Evolutionary conservation across 2,888 invertebrate species (phyloP), one percentile per base, ranked within the genome.

Genomic region (Stegophylla sp.): DNA sequence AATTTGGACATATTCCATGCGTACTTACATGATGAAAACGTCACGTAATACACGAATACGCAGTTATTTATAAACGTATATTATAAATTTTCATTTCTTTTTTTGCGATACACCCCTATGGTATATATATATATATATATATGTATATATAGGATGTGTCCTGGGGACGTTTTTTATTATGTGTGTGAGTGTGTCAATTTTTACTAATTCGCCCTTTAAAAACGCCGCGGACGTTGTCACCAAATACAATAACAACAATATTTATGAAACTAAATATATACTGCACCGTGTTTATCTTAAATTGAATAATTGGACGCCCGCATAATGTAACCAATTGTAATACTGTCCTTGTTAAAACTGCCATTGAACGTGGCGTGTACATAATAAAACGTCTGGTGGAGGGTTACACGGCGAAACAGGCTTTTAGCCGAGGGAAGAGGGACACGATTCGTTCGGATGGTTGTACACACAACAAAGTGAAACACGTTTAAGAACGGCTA

Each of bases 291-390:
- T 77, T 67, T 77, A 77, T 77, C 69, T 59, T 77, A 79, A 79
- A 79, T 79, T 79, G 79, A 79, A 79, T 79, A 63, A 79, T 79
- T 79, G 79, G 51, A 79, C 79, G 79, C 79, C 79, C 79, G 79
- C 79, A 79, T 79, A 79, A 71, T 51, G 77, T 77, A 48, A 77
- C 69, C 77, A 77, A 77, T 77, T 77, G 79, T 74, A 59, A 79
- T 79, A 71, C 13, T 41, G 79, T 71, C 61, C 79, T 79, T 41
- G 79, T 79, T 79, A 79, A 79, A 56, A 45, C 34, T 41, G 61
- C 23, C 79, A 61, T 71, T 59, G 79, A 34, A 61, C 67, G 26
- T 71, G n/a, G n/a, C n/a, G n/a, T 63, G 4, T 48, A 45, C 9
- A 23, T 23, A 28, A 34, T 34, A 34, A 34, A n/a, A 34, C 23